Conservation (phyloP, 2,113 vertebrate species). For the Hystrix brachyura region DNA sequence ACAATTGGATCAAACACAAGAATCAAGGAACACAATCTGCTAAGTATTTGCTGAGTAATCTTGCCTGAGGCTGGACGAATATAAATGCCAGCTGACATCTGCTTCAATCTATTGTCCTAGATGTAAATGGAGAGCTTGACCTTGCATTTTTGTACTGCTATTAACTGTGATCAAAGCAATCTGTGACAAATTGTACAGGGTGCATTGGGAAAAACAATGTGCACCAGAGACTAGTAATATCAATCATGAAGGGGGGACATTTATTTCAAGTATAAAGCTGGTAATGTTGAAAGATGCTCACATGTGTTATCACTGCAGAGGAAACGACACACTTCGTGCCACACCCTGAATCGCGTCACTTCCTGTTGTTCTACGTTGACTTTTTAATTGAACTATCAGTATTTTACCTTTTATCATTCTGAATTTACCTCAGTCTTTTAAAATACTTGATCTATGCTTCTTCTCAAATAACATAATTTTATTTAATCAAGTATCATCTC, state of each 20-base stretch:
- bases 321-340: not conserved
- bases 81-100: not conserved
- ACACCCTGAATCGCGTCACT: not conserved
- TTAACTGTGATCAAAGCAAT: slow-evolving; percentile 58
- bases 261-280: slow-evolving; percentile 28
- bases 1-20: slow-evolving; percentile 55
- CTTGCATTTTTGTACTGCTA: not conserved
- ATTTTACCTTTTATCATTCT: slow-evolving; percentile 20
- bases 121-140: slow-evolving; percentile 43
- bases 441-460: not conserved
- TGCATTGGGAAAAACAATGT: not conserved
- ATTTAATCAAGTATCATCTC: slow-evolving; percentile 13
- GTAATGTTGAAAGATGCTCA: not conserved
- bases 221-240: slow-evolving; percentile 6
- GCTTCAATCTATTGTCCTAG: slow-evolving; percentile 27
- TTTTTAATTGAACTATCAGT: not conserved
- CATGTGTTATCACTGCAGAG: not conserved
- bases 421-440: slow-evolving; percentile 16
- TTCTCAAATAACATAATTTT: slow-evolving; percentile 43
- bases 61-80: slow-evolving; percentile 46
- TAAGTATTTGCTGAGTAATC: slow-evolving; percentile 59
- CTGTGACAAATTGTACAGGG: slow-evolving; percentile 50
- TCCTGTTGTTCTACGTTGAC: not conserved
- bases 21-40: slow-evolving; percentile 54
- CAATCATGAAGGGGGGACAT: not conserved